These are phyloP conservation scores for Euclidia mi DNA, from an alignment of 2,888 invertebrate genomes.

Conservation along the genomic window DNA sequence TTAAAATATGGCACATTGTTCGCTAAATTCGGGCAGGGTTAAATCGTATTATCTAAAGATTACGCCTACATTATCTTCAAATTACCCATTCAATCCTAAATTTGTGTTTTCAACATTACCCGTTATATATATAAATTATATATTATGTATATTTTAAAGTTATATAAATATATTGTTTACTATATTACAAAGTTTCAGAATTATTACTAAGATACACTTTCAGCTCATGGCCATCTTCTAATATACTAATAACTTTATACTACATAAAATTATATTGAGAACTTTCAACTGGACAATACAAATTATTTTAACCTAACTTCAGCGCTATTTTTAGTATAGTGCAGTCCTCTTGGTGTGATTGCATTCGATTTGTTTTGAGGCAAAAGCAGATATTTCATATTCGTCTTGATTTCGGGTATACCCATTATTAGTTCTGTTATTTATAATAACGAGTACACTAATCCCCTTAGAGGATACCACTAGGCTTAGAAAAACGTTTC, in stretches of 20 bases:
- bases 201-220: constrained; percentile 87
- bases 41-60: background rate
- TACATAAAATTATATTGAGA: no score
- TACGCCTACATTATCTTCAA: background rate
- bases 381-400: no score
- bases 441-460: no score
- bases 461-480: no score
- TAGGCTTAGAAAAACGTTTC: no score
- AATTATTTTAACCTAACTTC: no score
- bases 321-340: no score
- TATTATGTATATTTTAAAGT: constrained; percentile 44
- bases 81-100: background rate
- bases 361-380: no score
- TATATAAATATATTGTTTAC: constrained; percentile 48
- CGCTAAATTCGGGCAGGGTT: constrained; percentile 7
- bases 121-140: constrained; percentile 17
- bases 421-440: no score
- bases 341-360: no score
- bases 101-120: constrained; percentile 20
- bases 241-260: constrained; percentile 20
- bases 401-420: no score
- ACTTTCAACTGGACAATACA: no score
- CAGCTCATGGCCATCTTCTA: constrained; percentile 69
- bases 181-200: constrained; percentile 71
- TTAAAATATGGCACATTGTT: constrained; percentile 8